Base-by-base conservation (phyloP, 2,888 invertebrate genomes). In the Siphonodentalium dalli region DNA sequence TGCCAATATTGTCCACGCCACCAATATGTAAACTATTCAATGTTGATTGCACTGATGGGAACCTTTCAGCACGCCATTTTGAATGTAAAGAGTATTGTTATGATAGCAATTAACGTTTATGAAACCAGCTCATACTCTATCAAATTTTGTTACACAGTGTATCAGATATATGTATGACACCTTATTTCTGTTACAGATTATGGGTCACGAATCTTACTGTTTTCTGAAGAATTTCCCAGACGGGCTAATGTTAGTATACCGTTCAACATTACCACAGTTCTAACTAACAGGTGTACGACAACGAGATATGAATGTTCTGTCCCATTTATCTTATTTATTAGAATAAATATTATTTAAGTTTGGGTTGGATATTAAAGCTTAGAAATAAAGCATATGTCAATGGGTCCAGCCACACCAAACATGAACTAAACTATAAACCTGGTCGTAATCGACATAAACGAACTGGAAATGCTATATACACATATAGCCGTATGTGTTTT, bases 211-310 rank as follows among this genome's bases (percentile, higher is more conserved):
- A 45, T 69, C 74, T 0, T 31, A 42, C 2, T 58, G 48, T 28
- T 74, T 74, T 40, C 48, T 65, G 20, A 42, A 60, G 3, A 51
- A 65, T 18, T 74, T 74, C 44, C 56, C 65, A 13, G 68, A 69
- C 20, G 74, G 74, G 13, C 60, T 74, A 8, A 49, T 72, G 74
- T 74, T 64, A 63, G 73, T 71, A 34, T n/a, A 11, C n/a, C n/a
- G 15, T 23, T 9, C 31, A 44, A 11, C 24, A 2, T 9, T 7
- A 2, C n/a, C 11, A 43, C 18, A 31, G 6, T 21, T 40, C 7
- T 21, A 3, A 26, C 27, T 20, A 3, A n/a, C n/a, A n/a, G n/a
- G n/a, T n/a, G n/a, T n/a, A n/a, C n/a, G n/a, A n/a, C n/a, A n/a
- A n/a, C n/a, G n/a, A n/a, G n/a, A n/a, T n/a, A n/a, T n/a, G n/a